These are phyloP conservation scores for Dryas iulia DNA, from an alignment of 1,140 invertebrate species.

Conservation along the genomic window DNA sequence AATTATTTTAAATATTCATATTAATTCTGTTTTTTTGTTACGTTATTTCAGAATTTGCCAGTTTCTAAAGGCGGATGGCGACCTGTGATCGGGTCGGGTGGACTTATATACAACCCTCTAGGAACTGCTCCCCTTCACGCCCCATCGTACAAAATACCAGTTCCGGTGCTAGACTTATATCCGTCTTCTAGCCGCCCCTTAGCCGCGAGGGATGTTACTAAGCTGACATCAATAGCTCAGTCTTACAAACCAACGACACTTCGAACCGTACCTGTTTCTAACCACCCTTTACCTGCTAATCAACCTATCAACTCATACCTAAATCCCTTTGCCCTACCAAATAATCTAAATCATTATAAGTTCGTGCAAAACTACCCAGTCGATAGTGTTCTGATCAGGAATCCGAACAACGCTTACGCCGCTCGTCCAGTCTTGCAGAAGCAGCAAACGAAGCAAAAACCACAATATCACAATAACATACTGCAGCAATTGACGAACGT, in stretches of 20 bases:
- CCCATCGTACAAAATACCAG: conserved; percentile 62
- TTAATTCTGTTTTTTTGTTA: no score
- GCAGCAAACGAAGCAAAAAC: conserved; percentile 55
- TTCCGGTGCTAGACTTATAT: conserved; percentile 50
- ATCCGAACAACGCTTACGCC: conserved; percentile 58
- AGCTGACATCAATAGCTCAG: conserved; percentile 74
- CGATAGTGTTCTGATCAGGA: conserved; percentile 56
- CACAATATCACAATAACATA: conserved; percentile 52
- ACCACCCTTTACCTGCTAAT: conserved; percentile 44
- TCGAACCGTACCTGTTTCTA: conserved; percentile 48
- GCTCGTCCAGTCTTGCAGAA: conserved; percentile 56
- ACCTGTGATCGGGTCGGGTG: conserved; percentile 67
- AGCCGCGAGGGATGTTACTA: conserved; percentile 62
- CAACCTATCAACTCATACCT: conserved; percentile 74
- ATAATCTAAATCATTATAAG: conserved; percentile 64
- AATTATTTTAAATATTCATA: no score
- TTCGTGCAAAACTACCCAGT: conserved; percentile 62
- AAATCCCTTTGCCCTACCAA: conserved; percentile 67
- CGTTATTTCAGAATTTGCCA: conserved; percentile 61
- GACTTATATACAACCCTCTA: conserved; percentile 53
- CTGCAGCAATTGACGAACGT: conserved; percentile 65
- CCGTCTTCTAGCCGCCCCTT: conserved; percentile 69
- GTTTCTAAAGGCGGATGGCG: conserved; percentile 75
- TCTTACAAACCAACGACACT: conserved; percentile 70
- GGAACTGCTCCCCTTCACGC: conserved; percentile 57